phyloP scores from a whole-genome alignment of 37 sponge, comb jelly and placozoan species.

The Ephydatia muelleri region DNA sequence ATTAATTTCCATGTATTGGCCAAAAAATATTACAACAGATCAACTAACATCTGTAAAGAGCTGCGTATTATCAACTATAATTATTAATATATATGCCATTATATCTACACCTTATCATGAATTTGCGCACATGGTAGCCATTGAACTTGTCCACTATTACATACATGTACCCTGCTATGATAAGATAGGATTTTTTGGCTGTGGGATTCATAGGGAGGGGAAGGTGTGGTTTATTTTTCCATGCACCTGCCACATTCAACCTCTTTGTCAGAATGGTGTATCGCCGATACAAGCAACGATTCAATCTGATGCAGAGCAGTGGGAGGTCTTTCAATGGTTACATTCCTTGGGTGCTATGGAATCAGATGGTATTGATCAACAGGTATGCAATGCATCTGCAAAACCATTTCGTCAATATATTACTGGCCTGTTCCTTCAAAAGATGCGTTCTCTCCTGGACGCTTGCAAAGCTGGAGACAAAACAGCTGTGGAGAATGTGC shows the following conservation, averaged over 20 bases:
- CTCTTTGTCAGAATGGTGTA: neutral
- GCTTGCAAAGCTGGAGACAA: neutral
- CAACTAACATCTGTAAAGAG: no score
- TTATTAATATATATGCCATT: no score
- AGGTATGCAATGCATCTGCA: neutral
- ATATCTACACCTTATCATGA: no score
- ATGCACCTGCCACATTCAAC: neutral
- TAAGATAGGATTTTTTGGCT: no score
- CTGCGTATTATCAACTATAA: neutral
- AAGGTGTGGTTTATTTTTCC: no score
- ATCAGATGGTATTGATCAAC: neutral
- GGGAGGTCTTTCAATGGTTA: neutral
- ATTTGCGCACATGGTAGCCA: no score
- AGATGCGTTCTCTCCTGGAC: neutral
- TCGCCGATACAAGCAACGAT: neutral
- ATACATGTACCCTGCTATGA: no score
- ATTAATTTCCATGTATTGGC: no score
- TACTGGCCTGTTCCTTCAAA: neutral
- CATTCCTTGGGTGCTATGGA: neutral
- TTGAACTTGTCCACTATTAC: no score
- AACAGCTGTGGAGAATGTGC: neutral
- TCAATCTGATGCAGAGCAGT: neutral
- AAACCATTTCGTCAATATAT: neutral
- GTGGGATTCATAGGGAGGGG: no score
- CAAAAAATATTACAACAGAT: no score